Base-by-base conservation (phyloP, 2,797 vertebrate species). In the Crocidura indochinensis region DNA sequence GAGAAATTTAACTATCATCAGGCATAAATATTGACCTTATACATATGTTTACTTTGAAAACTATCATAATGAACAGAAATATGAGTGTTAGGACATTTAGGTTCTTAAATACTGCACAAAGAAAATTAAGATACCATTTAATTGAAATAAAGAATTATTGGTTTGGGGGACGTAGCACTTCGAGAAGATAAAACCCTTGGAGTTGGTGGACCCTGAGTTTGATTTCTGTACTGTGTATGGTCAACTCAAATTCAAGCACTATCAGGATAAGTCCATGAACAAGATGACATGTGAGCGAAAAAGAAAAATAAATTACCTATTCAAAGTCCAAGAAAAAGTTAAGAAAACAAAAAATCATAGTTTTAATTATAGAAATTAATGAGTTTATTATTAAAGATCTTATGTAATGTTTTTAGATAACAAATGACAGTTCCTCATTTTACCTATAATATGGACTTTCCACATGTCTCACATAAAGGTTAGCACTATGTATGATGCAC, bases 361-460 rank as follows among this genome's bases (percentile, higher is more conserved):
- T 81, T 67, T 69, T 60, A 73, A 69, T 60, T 60, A n/a, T 49
- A 69, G 19, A 87, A 87, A 77, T 47, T 47, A 86, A 83, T 86
- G 44, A 77, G n/a, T 5, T 82, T 51, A 68, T 38, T 83, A 51
- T 60, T 22, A 38, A 38, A 38, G 38, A 38, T 38, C 71, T 24
- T 22, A 3, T 46, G 11, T 47, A 56, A 73, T 71, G 6, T 15
- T 8, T 46, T 73, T 24, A 92, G 4, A 12, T 49, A 83, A 72
- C 72, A 72, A 90, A 81, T 80, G 20, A 17, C 20, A 29, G 72
- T 0, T 20, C 74, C 26, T 56, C 1, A 9, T 64, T 71, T 83
- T 72, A 69, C 51, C 27, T 85, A 10, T 51, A 74, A 62, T 38
- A 14, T 51, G 6, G 11, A 73, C 5, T 53, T 56, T 56, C 38